phyloP scores from a whole-genome alignment of 2,797 vertebrate species.

The Spatula clypeata region DNA sequence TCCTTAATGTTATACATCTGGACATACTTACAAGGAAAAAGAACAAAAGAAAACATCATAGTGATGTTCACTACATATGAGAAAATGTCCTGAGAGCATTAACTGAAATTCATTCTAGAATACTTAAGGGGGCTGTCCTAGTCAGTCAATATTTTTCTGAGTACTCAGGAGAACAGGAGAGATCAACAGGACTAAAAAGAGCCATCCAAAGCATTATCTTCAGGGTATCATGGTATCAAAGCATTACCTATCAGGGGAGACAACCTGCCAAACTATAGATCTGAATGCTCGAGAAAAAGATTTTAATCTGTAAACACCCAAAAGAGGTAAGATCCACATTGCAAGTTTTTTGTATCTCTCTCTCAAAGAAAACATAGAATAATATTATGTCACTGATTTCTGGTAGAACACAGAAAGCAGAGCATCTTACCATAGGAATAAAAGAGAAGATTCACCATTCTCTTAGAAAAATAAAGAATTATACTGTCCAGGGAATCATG shows the following conservation, averaged over 20 bases:
- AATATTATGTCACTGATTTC: not conserved
- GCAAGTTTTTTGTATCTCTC: not conserved
- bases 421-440: not conserved
- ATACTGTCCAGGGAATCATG: not conserved
- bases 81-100: not conserved
- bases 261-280: not conserved
- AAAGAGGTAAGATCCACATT: not conserved
- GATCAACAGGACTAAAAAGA: not conserved
- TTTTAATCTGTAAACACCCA: not conserved
- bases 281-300: not conserved
- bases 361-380: too few species aligned
- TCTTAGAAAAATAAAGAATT: not conserved
- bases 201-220: not conserved
- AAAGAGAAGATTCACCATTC: not conserved
- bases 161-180: not conserved
- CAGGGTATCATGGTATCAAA: not conserved
- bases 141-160: not conserved
- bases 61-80: not conserved
- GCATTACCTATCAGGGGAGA: accelerated
- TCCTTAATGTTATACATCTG: not conserved
- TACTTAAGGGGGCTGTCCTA: not conserved
- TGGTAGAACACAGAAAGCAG: not conserved
- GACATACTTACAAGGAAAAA: not conserved
- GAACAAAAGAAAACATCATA: not conserved
- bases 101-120: not conserved